Evolutionary conservation across 2,888 invertebrate genomes (phyloP), one percentile per base, ranked within the genome.

Genomic region (Tipula unca): DNA sequence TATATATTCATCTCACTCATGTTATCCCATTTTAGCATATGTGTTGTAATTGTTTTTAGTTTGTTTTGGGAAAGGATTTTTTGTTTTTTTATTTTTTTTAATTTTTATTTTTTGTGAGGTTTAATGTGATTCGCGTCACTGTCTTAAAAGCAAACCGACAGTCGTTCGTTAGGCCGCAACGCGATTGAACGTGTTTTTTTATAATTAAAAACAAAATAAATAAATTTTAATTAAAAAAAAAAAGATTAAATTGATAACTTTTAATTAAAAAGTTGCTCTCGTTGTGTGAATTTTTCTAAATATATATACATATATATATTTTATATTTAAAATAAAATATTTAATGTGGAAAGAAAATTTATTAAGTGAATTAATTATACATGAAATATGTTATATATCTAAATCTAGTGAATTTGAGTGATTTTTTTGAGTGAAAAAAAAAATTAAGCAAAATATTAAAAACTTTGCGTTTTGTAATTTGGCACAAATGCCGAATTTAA

Each of bases 121-220:
- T 20, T 69, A 25, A 69, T 69, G 25, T 69, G 39, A 39, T 48
- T 48, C 48, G n/a, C n/a, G n/a, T 39, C 48, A 39, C 35, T 5
- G 48, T 17, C 48, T 39, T 39, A n/a, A n/a, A n/a, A n/a, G 6
- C 32, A 1, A 48, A 48, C 8, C 35, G 29, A 1, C n/a, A 84
- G 39, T 84, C 84, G 84, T 84, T 36, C 20, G 36, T 84, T 36
- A 84, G 84, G 20, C 84, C 84, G 84, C 84, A 84, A 36, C 84
- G 84, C 39, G 84, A 84, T 13, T 8, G 20, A 84, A 84, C 84
- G 84, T 36, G 36, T 6, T 10, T 36, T 84, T 36, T 84, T 32
- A 29, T 82, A 32, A 32, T 6, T 29, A 29, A 29, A 13, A 29
- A 29, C n/a, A 82, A 82, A 82, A 32, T 32, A 82, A 29, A 29